phyloP scores from a whole-genome alignment of 2,113 vertebrate genomes.

The Pelecanus crispus region DNA sequence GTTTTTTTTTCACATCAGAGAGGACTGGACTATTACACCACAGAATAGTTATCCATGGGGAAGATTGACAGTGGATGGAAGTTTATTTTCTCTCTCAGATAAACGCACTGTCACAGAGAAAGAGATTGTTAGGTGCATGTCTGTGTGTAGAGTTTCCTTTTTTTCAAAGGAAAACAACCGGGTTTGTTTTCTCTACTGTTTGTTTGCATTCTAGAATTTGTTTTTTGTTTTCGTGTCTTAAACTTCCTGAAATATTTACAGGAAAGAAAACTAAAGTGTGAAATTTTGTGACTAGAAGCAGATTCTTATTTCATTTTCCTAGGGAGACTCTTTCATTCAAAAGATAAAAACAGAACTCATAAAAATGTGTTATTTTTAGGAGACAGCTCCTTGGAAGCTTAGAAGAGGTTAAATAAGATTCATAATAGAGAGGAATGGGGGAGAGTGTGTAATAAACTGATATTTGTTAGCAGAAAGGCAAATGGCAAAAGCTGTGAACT shows the following conservation, averaged over 20 bases:
- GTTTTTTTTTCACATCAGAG: not conserved
- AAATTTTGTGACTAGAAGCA: not conserved
- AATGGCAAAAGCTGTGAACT: not conserved
- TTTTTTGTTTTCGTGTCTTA: constrained; percentile 2
- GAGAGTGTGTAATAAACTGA: not conserved
- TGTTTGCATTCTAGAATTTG: not conserved
- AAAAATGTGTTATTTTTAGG: constrained; percentile 3
- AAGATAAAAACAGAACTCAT: not conserved
- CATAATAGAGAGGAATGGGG: not conserved
- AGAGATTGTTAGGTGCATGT: not conserved
- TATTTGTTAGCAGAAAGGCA: not conserved
- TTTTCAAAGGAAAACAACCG: not conserved
- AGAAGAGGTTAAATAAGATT: not conserved
- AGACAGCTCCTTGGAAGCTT: not conserved
- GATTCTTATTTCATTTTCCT: not conserved
- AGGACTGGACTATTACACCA: not conserved
- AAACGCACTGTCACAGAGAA: not conserved
- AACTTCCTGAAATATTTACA: not conserved
- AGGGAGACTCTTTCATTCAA: not conserved
- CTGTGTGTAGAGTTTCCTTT: not conserved
- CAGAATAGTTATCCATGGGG: not conserved
- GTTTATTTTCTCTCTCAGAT: not conserved
- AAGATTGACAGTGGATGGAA: not conserved
- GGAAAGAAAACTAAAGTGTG: not conserved
- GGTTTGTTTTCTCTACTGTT: not conserved